These are phyloP conservation scores for Ephialtes manifestator DNA, from an alignment of 2,888 invertebrate species.

Conservation along the genomic window DNA sequence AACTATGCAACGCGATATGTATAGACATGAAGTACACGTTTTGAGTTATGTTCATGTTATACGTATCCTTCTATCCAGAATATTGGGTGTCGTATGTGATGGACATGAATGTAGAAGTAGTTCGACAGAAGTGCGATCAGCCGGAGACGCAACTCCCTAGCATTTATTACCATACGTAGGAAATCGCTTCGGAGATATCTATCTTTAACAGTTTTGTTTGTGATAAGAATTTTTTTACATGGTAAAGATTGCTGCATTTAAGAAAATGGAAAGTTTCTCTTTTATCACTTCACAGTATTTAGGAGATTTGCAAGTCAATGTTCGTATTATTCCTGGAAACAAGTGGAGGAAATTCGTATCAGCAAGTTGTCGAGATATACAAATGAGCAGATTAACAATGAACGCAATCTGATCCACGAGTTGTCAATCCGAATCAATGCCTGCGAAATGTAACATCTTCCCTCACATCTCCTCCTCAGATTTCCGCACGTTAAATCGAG, in stretches of 20 bases:
- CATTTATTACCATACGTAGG: constrained; percentile 66
- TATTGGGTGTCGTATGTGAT: neutral
- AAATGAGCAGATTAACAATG: too few species aligned
- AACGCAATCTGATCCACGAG: neutral
- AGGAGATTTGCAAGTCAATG: too few species aligned
- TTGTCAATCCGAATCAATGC: neutral
- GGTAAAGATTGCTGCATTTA: too few species aligned
- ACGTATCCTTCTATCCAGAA: neutral
- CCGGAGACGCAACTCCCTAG: constrained; percentile 15
- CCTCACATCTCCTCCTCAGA: neutral
- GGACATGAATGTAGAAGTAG: constrained; percentile 8
- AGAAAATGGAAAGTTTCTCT: too few species aligned
- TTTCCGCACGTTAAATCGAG: neutral
- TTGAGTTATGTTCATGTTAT: neutral
- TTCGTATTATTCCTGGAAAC: too few species aligned
- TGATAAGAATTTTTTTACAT: constrained; percentile 21
- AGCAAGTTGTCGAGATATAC: too few species aligned
- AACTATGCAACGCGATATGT: constrained; percentile 13
- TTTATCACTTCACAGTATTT: too few species aligned
- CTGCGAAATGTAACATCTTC: constrained; percentile 6
- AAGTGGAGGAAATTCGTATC: too few species aligned
- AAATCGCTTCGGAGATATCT: constrained; percentile 59
- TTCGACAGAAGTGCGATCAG: constrained; percentile 17
- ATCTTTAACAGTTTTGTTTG: neutral
- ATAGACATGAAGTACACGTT: constrained; percentile 9